Base-by-base conservation (phyloP, 2,797 vertebrate genomes). In the Microhierax caerulescens region DNA sequence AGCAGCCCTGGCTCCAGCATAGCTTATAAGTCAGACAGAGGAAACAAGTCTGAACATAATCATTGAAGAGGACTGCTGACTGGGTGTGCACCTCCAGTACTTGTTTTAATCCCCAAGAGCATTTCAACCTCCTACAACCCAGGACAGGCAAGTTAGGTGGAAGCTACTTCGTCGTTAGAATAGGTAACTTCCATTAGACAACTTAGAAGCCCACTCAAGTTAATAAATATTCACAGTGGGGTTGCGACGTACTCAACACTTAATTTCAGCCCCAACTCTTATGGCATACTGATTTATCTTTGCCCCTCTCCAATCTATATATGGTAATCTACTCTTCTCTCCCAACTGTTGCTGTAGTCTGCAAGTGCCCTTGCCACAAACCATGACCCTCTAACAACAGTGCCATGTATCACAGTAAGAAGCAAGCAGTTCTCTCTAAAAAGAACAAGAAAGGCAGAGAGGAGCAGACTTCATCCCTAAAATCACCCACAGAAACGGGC, bases 41-140 rank as follows among this genome's bases (percentile, higher is more conserved):
- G 83, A 79, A 93, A 85, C 93, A 96, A 96, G 94, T 80, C 93
- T 87, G 80, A 94, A 96, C 93, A 82, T 3, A 90, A 51, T 37
- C 48, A 60, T 1, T 50, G 59, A 59, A n/a, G 37, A 95, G 87
- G 69, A 94, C 25, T 86, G 67, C 72, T 88, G 70, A 65, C 67
- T 74, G 72, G 56, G 77, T 85, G 80, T 95, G 88, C 86, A 85
- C 53, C 59, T 70, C 77, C 73, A 87, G 77, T 11, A 37, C 34
- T 87, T 72, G 72, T 47, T 90, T 75, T 89, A 87, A 89, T 80
- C 60, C 53, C 57, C 18, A 18, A 7, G 22, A 89, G 67, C n/a
- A 25, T 36, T 85, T 92, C 92, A 82, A 60, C 63, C 81, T 82
- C 94, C 86, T 54, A 23, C 39, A 77, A 21, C n/a, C 39, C 63